These are phyloP conservation scores for Ligdia adustata DNA, from an alignment of 2,888 invertebrate genomes.

Conservation along the genomic window DNA sequence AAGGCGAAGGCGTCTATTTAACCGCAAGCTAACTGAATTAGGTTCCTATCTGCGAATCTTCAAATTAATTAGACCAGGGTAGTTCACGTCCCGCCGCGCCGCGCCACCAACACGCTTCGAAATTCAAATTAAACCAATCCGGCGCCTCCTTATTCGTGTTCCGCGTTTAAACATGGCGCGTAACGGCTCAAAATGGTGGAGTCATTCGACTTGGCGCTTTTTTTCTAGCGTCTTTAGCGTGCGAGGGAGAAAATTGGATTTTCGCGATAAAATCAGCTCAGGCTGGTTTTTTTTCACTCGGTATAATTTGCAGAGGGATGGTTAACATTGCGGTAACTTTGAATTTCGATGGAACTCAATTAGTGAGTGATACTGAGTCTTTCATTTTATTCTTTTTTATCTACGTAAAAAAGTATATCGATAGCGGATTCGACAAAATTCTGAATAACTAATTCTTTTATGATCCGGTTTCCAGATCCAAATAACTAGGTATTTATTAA, in stretches of 20 bases:
- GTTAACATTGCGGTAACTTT: constrained; percentile 63
- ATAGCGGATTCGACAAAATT: no score
- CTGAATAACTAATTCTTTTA: no score
- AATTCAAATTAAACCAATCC: constrained; percentile 84
- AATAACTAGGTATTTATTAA: not conserved
- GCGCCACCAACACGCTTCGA: constrained; percentile 66
- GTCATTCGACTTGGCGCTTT: constrained; percentile 83
- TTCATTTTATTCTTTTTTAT: constrained; percentile 13
- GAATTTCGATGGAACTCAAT: constrained; percentile 74
- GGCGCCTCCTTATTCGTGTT: constrained; percentile 84
- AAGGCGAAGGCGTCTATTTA: constrained; percentile 68
- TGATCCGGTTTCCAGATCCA: no score
- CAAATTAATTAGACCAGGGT: constrained; percentile 78
- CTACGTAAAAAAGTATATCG: no score
- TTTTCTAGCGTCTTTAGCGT: constrained; percentile 82
- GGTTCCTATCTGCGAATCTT: constrained; percentile 78
- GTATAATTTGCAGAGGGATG: constrained; percentile 74
- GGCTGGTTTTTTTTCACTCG: constrained; percentile 68
- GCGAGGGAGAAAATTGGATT: constrained; percentile 83
- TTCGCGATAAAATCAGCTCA: constrained; percentile 83
- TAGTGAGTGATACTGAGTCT: constrained; percentile 57
- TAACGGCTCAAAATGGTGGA: constrained; percentile 79
- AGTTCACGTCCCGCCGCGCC: constrained; percentile 43
- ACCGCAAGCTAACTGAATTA: constrained; percentile 80
- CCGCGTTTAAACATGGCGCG: constrained; percentile 77